Conservation (phyloP, 2,113 vertebrate genomes). For the Pandion haliaetus region DNA sequence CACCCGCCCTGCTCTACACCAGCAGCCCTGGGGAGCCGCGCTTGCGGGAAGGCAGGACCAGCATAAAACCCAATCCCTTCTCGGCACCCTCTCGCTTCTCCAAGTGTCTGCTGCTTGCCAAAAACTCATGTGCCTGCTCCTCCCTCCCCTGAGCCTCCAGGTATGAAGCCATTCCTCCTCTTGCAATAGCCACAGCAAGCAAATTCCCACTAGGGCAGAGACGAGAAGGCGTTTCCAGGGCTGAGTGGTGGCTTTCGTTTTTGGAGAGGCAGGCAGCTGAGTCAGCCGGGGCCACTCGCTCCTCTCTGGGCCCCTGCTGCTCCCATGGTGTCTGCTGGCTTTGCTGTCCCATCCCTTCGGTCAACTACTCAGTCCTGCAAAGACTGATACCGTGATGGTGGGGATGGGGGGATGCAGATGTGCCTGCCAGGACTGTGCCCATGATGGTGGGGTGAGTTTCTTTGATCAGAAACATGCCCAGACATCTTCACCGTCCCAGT, state of each 20-base stretch:
- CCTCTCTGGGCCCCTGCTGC: background rate
- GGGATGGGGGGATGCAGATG: background rate
- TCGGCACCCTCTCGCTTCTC: background rate
- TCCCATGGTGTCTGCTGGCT: background rate
- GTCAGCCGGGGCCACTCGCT: background rate
- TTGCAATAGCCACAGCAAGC: background rate
- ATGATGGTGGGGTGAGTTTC: background rate
- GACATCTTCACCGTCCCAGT: background rate
- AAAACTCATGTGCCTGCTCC: background rate
- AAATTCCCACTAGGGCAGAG: background rate
- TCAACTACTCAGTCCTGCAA: background rate
- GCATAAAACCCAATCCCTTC: background rate
- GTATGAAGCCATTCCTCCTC: background rate
- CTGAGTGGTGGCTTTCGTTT: background rate
- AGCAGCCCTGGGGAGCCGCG: rapidly evolving
- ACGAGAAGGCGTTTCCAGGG: background rate
- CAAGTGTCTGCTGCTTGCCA: background rate
- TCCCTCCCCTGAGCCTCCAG: background rate
- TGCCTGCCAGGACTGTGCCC: rapidly evolving
- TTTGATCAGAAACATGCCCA: background rate
- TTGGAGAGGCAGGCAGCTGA: background rate
- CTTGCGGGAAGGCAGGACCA: background rate
- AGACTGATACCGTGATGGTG: rapidly evolving
- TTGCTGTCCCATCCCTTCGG: background rate
- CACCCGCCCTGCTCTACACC: rapidly evolving